phyloP scores from a whole-genome alignment of 2,113 vertebrate species.

The Chiloscyllium plagiosum region DNA sequence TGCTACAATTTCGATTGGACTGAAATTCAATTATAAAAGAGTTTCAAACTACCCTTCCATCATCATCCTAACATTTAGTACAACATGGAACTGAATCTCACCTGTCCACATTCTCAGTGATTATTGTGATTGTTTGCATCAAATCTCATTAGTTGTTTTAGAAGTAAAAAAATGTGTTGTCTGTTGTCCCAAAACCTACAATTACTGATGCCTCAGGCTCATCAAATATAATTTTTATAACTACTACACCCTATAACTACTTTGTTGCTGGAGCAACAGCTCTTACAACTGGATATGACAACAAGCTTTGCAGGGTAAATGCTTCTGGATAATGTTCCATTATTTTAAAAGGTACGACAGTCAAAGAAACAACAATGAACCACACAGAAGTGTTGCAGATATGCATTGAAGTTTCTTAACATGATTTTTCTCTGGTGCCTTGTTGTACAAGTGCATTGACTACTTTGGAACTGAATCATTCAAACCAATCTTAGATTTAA shows the following conservation, averaged over 20 bases:
- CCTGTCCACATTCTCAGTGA: not conserved
- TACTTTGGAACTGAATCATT: not conserved
- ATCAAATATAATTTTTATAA: not conserved
- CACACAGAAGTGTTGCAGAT: not conserved
- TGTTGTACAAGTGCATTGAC: not conserved
- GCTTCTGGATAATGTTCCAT: not conserved
- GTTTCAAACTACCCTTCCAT: not conserved
- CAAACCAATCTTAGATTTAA: not conserved
- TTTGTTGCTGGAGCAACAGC: not conserved
- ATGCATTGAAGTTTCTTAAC: not conserved
- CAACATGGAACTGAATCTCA: not conserved
- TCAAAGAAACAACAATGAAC: not conserved
- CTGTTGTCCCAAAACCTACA: not conserved
- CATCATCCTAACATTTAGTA: not conserved
- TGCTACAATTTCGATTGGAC: not conserved
- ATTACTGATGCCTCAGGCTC: not conserved
- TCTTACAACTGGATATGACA: not conserved
- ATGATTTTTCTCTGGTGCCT: not conserved
- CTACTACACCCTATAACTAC: not conserved
- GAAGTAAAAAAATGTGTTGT: not conserved
- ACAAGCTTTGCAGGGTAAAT: not conserved
- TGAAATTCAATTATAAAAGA: not conserved
- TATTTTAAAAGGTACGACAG: not conserved
- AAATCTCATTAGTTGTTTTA: not conserved
- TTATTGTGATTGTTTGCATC: not conserved